Evolutionary conservation across 92 coral and sea anemone genomes (phyloP).

Genomic region (Diadumene lineata): DNA sequence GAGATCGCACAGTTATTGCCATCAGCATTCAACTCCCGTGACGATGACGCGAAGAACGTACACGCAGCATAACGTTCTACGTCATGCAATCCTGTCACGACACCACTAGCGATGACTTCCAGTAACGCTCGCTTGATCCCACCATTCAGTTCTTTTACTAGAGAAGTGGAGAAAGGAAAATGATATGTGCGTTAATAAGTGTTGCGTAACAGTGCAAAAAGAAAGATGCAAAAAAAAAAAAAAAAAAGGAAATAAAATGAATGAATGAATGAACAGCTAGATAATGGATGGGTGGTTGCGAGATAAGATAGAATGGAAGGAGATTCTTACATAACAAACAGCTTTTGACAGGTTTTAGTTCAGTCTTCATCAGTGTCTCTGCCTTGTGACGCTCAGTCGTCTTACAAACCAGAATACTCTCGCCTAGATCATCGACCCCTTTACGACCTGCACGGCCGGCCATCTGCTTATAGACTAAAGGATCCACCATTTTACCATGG

Average conservation of each 20-base stretch:
- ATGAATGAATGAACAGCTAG: not conserved
- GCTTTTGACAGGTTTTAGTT: constrained; percentile 89
- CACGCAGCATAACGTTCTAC: constrained; percentile 96
- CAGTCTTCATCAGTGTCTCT: constrained; percentile 69
- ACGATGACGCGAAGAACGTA: constrained; percentile 88
- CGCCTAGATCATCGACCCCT: constrained; percentile 96
- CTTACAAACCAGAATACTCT: constrained; percentile 90
- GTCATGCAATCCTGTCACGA: constrained; percentile 79
- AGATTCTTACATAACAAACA: constrained; percentile 80
- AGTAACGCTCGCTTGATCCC: constrained; percentile 94
- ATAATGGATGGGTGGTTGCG: not conserved
- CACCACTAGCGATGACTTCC: constrained; percentile 97
- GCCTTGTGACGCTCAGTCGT: constrained; percentile 82
- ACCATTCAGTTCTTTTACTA: constrained; percentile 77
- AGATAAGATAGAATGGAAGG: not conserved
- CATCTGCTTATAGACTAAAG: constrained; percentile 96
- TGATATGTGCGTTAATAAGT: no score
- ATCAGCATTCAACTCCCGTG: constrained; percentile 45
- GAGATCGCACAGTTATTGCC: constrained; percentile 55
- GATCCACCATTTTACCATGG: constrained; percentile 86
- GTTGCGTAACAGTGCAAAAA: not conserved
- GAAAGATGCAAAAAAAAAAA: not conserved
- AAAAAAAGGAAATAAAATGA: constrained; percentile 1
- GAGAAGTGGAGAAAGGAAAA: no score
- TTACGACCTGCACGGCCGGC: constrained; percentile 99